phyloP scores from a whole-genome alignment of 2,888 invertebrate genomes.

The Drosophila robusta region DNA sequence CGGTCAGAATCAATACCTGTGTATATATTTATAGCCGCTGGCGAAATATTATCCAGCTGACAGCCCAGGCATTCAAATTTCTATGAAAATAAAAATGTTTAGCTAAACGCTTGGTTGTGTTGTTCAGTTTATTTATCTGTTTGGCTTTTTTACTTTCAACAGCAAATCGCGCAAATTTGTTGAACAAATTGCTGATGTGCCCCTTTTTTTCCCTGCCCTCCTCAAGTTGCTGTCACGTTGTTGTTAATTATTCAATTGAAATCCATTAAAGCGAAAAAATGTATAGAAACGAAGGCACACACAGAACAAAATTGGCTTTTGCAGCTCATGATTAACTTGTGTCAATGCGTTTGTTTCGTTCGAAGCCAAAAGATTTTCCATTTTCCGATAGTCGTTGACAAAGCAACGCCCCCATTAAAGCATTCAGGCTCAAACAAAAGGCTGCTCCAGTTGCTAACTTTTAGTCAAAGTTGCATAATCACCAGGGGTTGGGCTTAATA shows the following conservation, averaged over 20 bases:
- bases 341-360: slow-evolving; percentile 26
- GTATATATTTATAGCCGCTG: slow-evolving; percentile 43
- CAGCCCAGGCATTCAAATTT: slow-evolving; percentile 10
- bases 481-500: slow-evolving; percentile 48
- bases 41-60: slow-evolving; percentile 38
- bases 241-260: slow-evolving; percentile 84
- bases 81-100: not conserved
- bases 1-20: slow-evolving; percentile 50
- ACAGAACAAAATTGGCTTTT: slow-evolving; percentile 5
- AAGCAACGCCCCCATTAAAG: slow-evolving; percentile 43
- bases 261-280: slow-evolving; percentile 70
- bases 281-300: slow-evolving; percentile 12
- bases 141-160: slow-evolving; percentile 37
- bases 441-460: slow-evolving; percentile 41
- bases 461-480: slow-evolving; percentile 56
- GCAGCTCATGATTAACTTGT: slow-evolving; percentile 43
- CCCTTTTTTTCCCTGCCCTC: not conserved
- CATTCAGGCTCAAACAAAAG: slow-evolving; percentile 37
- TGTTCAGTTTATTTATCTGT: slow-evolving; percentile 39
- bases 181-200: slow-evolving; percentile 60
- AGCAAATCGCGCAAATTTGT: slow-evolving; percentile 72
- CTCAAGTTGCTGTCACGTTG: slow-evolving; percentile 44
- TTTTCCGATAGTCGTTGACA: slow-evolving; percentile 44
- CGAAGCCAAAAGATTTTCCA: slow-evolving; percentile 21
- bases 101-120: slow-evolving; percentile 3